phyloP scores from a whole-genome alignment of 2,888 invertebrate species.

The Mimas tiliae region DNA sequence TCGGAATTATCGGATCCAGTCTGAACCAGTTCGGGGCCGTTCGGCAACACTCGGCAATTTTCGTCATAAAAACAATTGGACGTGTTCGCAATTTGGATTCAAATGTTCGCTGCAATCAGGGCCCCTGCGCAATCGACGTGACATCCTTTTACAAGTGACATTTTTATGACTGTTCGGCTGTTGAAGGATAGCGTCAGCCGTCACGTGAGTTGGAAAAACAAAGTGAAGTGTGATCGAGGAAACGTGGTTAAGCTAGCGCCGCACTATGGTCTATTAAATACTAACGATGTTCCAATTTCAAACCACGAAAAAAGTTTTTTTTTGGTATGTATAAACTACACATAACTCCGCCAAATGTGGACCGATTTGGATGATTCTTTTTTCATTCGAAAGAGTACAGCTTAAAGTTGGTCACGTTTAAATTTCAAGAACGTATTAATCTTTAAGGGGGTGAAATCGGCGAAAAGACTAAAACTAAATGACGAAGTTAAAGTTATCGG shows the following conservation, averaged over 20 bases:
- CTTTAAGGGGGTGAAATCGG: too few relatives aligned
- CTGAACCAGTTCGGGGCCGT: conserved; percentile 17
- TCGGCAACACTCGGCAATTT: conserved; percentile 30
- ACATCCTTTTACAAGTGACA: conserved; percentile 72
- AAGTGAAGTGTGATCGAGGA: background rate
- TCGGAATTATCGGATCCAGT: background rate
- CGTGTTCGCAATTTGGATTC: conserved; percentile 32
- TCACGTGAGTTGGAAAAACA: conserved; percentile 4
- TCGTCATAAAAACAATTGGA: conserved; percentile 43
- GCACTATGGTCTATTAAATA: too few relatives aligned
- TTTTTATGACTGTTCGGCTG: conserved; percentile 60
- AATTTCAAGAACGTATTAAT: too few relatives aligned
- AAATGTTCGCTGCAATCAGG: conserved; percentile 38
- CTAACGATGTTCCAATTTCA: too few relatives aligned
- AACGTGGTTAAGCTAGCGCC: background rate
- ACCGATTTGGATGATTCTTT: too few relatives aligned
- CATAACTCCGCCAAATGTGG: too few relatives aligned
- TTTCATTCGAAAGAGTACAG: too few relatives aligned
- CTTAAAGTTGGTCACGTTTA: too few relatives aligned
- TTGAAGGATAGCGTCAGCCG: conserved; percentile 3
- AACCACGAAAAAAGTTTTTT: too few relatives aligned
- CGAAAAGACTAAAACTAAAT: too few relatives aligned
- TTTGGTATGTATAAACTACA: too few relatives aligned
- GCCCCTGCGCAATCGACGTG: conserved; percentile 50
- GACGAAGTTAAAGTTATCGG: too few relatives aligned